Evolutionary conservation across 2,113 vertebrate species (phyloP), one percentile per base, ranked within the genome.

Genomic region (Oryzias melastigma): DNA sequence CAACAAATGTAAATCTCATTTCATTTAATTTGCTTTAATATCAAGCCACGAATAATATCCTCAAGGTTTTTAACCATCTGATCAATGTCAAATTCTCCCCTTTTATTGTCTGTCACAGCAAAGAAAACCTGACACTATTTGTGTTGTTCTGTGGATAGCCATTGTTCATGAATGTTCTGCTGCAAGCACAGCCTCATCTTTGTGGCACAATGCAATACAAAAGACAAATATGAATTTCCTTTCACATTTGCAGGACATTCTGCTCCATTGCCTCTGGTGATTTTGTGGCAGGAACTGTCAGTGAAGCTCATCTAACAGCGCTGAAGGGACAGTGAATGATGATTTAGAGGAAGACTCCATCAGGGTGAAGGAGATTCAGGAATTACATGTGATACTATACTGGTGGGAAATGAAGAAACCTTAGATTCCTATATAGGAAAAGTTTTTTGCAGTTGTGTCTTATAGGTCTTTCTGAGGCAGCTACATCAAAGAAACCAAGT

Each of bases 201-300:
- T 65, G 52, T 53, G 17, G 53, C 27, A n/a, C 52, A 50, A 29
- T 52, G 14, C 51, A 64, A 66, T 47, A 62, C 57, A 61, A 58
- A 72, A 73, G 54, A 52, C 55, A 83, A 72, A 78, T 73, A 74
- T 74, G 48, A 65, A 75, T 87, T 87, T 78, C 75, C 77, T 56
- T 65, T 83, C 65, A 83, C 74, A 87, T 85, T 74, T 62, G 42
- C 58, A 22, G 74, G 63, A 78, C 62, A 67, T 27, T 55, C 71
- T 63, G 85, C 58, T 78, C 84, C 81, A 87, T 86, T 89, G 85
- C 74, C 57, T 68, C 65, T 49, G 65, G 71, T 86, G 76, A 88
- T 84, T 85, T 73, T 62, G 43, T 62, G 25, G 57, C 72, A 67
- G 60, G 72, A 75, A 82, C 80, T 81, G 77, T 83, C 74, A 84